phyloP scores from a whole-genome alignment of 2,888 invertebrate species.

The Dorcus parallelipipedus region DNA sequence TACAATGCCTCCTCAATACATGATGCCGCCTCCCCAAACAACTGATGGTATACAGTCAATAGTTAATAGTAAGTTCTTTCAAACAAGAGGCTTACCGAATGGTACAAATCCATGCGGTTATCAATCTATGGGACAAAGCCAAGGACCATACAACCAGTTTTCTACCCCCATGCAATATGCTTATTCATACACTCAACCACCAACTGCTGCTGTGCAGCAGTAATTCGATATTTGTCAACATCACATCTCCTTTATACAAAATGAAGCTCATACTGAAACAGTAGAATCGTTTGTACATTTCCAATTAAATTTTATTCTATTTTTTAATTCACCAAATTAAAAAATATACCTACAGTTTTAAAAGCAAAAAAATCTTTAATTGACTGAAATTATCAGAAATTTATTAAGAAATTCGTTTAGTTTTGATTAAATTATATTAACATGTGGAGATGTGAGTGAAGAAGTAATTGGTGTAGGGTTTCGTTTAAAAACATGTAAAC shows the following conservation, averaged over 20 bases:
- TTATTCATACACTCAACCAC: constrained; percentile 61
- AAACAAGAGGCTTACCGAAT: constrained; percentile 58
- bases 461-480: constrained; percentile 15
- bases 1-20: constrained; percentile 47
- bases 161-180: constrained; percentile 64
- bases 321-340: too few relatives aligned
- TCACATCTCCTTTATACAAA: constrained; percentile 9
- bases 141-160: constrained; percentile 59
- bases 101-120: constrained; percentile 58
- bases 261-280: too few relatives aligned
- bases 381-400: too few relatives aligned
- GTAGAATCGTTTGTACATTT: too few relatives aligned
- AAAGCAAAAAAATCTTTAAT: too few relatives aligned
- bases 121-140: constrained; percentile 56
- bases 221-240: constrained; percentile 48
- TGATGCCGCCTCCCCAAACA: constrained; percentile 37
- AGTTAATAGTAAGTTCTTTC: constrained; percentile 72
- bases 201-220: constrained; percentile 68
- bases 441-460: constrained; percentile 15
- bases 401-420: too few relatives aligned
- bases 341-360: too few relatives aligned
- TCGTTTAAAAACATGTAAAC: constrained; percentile 7
- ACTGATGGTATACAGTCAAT: constrained; percentile 54
- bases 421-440: background rate
- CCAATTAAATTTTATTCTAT: too few relatives aligned